Conservation (phyloP, 2,888 invertebrate genomes). For the Thereva unica region DNA sequence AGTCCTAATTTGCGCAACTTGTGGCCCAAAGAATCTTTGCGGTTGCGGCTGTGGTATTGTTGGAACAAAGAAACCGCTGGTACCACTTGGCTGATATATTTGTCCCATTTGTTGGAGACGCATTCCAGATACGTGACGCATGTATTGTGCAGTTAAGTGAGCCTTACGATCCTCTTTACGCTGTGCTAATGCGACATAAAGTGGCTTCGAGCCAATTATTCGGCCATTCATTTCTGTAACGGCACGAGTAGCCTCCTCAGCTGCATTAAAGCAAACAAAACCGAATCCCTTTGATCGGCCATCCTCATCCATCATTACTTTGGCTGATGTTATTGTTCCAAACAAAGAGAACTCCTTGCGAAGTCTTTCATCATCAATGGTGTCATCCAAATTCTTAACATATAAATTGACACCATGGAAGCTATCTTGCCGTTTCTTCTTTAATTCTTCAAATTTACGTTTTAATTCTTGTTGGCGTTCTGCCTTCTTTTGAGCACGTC, state of each 20-base stretch:
- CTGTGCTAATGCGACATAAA: slow-evolving; percentile 98
- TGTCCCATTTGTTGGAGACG: slow-evolving; percentile 93
- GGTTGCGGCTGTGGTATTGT: slow-evolving; percentile 79
- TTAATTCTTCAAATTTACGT: slow-evolving; percentile 93
- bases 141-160: slow-evolving; percentile 96
- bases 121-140: slow-evolving; percentile 95
- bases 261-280: slow-evolving; percentile 97
- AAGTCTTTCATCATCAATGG: slow-evolving; percentile 94
- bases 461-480: slow-evolving; percentile 97
- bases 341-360: slow-evolving; percentile 94
- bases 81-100: slow-evolving; percentile 84
- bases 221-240: slow-evolving; percentile 99
- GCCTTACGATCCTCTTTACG: slow-evolving; percentile 99
- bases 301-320: slow-evolving; percentile 96
- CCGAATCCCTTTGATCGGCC: slow-evolving; percentile 96
- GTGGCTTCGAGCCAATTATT: slow-evolving; percentile 94
- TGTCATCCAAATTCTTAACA: slow-evolving; percentile 98
- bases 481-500: slow-evolving; percentile 98
- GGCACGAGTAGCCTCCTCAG: slow-evolving; percentile 98
- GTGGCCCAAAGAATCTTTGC: slow-evolving; percentile 91
- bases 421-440: slow-evolving; percentile 71
- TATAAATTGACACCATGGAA: slow-evolving; percentile 90
- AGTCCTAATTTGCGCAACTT: slow-evolving; percentile 88
- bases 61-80: slow-evolving; percentile 89
- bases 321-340: slow-evolving; percentile 98